Base-by-base conservation (phyloP, 2,888 invertebrate species). In the Myopa testacea region DNA sequence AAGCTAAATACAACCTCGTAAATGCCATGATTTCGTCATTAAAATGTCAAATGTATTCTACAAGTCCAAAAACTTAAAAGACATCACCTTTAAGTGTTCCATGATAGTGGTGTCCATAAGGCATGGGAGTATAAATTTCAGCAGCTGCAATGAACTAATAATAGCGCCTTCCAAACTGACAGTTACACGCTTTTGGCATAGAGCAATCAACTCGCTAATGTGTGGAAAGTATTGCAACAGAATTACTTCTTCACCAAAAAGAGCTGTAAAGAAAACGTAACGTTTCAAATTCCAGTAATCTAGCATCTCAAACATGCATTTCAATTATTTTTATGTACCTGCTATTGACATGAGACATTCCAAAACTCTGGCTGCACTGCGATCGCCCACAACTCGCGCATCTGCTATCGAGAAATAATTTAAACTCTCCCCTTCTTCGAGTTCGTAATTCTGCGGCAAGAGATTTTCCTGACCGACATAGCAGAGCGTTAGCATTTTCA, bases 401-500 rank as follows among this genome's bases (percentile, higher is more conserved):
- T 93, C 93, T 8, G 93, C 91, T 74, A 94, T 91, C 26, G 92
- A 93, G 84, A 93, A 92, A 81, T 91, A 91, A 85, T 92, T 93
- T 80, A 91, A 91, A 81, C 91, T 91, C n/a, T 83, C 87, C 19
- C 84, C 71, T 40, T 78, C 78, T 5, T 79, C 78, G 12, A 82
- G 79, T 1, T 91, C 91, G 4, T 81, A 80, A 0, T 90, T 90
- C 73, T 86, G 90, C 0, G 91, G 90, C 63, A 91, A 89, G 45
- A 95, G 90, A 87, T 95, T 95, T 81, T 95, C 95, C 84, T 93
- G 93, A 0, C 95, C 96, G 37, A 96, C 93, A 87, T 98, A 99
- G 89, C 98, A 99, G 4, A 98, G 90, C 0, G 97, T 96, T 75
- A 99, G 90, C 96, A 99, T 98, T 85, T 98, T 93, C 14, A 99